phyloP scores from a whole-genome alignment of 2,888 invertebrate species.

The Meganola albula region DNA sequence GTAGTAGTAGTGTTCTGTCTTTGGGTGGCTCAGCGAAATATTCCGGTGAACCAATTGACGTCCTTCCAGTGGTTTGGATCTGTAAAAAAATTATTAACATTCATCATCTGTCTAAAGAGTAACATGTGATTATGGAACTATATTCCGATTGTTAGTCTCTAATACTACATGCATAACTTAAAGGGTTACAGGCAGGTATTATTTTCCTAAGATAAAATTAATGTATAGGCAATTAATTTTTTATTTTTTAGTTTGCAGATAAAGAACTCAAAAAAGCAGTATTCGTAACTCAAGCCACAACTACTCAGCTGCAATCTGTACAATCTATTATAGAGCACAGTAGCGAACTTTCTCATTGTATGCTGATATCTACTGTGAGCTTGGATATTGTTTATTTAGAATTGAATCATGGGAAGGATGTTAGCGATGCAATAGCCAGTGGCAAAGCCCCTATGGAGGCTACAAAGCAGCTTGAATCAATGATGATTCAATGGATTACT shows the following conservation, averaged over 20 bases:
- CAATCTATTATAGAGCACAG: slow-evolving; percentile 77
- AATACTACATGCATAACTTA: too few species aligned
- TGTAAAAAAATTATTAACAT: background rate
- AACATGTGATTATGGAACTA: too few species aligned
- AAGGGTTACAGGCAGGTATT: too few species aligned
- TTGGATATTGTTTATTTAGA: slow-evolving; percentile 73
- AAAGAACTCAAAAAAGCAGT: slow-evolving; percentile 68
- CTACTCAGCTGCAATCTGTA: slow-evolving; percentile 75
- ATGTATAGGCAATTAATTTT: too few species aligned
- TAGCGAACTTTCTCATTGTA: slow-evolving; percentile 80
- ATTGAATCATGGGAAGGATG: slow-evolving; percentile 54
- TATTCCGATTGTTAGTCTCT: too few species aligned
- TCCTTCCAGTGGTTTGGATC: too few species aligned
- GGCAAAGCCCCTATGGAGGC: slow-evolving; percentile 52
- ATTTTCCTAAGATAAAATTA: too few species aligned
- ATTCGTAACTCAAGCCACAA: slow-evolving; percentile 75
- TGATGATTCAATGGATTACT: slow-evolving; percentile 74
- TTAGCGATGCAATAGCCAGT: slow-evolving; percentile 47
- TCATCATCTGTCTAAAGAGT: too few species aligned
- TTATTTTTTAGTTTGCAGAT: slow-evolving; percentile 42
- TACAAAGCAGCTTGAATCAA: slow-evolving; percentile 50
- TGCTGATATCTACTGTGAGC: slow-evolving; percentile 78
- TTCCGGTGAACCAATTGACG: too few species aligned
- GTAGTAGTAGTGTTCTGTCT: too few species aligned
- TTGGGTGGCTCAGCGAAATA: too few species aligned